Evolutionary conservation across 1,140 invertebrate species (phyloP), one percentile per base, ranked within the genome.

Genomic region (Carposina sasakii): DNA sequence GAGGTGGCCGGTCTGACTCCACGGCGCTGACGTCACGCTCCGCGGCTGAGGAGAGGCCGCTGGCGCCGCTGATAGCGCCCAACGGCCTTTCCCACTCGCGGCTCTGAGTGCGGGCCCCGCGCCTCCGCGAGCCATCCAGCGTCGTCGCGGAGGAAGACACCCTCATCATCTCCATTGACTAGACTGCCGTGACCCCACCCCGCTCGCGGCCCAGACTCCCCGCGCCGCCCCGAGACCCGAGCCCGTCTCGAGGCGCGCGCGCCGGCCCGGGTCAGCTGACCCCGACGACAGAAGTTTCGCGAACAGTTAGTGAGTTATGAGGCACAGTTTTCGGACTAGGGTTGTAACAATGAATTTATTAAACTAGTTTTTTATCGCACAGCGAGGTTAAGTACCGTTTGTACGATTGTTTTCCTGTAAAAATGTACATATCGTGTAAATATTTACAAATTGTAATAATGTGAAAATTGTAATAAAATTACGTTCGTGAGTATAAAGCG

Each of bases 401-500:
- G 72, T 74, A 81, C 70, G 61, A 62, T 57, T 60, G 53, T 31
- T 48, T 47, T 59, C 64, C 51, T 77, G 70, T 78, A 81, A 71
- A 75, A 67, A 71, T 81, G 77, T 81, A 81, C 75, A 81, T 81
- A 81, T 79, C 77, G 63, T 81, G 77, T 81, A 78, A 71, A 81
- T 78, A 81, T 65, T 75, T 60, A 60, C 66, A 64, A 48, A 61
- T 71, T 74, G 71, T 77, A 68, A 70, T 64, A 65, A 69, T 76
- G 64, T 71, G 60, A 56, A 24, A 67, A 62, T 76, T 76, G 60
- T 69, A 68, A 67, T 68, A 63, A 67, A 63, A 65, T 67, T 64
- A 64, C 59, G 45, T 68, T 71, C 57, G 52, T 67, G 39, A 55
- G n/a, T n/a, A n/a, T n/a, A n/a, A n/a, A n/a, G n/a, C n/a, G n/a